Evolutionary conservation across 1,140 invertebrate genomes (phyloP), one percentile per base, ranked within the genome.

Genomic region (Ips typographus): DNA sequence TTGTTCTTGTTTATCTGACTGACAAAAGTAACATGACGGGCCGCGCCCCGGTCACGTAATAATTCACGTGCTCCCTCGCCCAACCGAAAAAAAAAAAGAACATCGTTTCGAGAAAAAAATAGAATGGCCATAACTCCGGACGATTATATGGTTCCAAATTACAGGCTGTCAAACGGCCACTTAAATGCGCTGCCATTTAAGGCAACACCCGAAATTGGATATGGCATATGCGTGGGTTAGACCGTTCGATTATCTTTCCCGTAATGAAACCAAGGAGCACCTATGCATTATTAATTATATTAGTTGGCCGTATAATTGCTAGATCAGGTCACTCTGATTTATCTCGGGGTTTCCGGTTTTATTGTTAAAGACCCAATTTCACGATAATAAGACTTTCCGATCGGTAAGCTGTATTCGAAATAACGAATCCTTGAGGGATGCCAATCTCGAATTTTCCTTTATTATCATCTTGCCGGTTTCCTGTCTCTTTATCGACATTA

Each of bases 131-230:
- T 56, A 56, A 56, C 22, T 56, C 53, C 7, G 53, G 53, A 56
- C 22, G 53, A 56, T 56, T 56, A 38, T 56, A 56, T 6, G 53
- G 53, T 56, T 49, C 53, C 53, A 56, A 56, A 56, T 56, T 56
- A 56, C 53, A 37, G 22, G n/a, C 53, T 56, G 53, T 56, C 53
- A 37, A 56, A 56, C 6, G 22, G 53, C 38, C 53, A 37, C 53
- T 55, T 55, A 55, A 55, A 55, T 55, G 53, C 38, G 38, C 53
- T 36, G 38, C 53, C 53, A 55, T 55, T 55, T 55, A 55, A 55
- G 53, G 53, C 6, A 22, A 22, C 53, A 39, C 53, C 53, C 44
- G 44, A 49, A 49, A 49, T 49, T 49, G 44, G 44, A 49, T 49
- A 49, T 3, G 44, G 7, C 44, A 22, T 49, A 49, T 49, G 44